These are phyloP conservation scores for Drosophila prolongata DNA, from an alignment of 2,888 invertebrate species.

Conservation along the genomic window DNA sequence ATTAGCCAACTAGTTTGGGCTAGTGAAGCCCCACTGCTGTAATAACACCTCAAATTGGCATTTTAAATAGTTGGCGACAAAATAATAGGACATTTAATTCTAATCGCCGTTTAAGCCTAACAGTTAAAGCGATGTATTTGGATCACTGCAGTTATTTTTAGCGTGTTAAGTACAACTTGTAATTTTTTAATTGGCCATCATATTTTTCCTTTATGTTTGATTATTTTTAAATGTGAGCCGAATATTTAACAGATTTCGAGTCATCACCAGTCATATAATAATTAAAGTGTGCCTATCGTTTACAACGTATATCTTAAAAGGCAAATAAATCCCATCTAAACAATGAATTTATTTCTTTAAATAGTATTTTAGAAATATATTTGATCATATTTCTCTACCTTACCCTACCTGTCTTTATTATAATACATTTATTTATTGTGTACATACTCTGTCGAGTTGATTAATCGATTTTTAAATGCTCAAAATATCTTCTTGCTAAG, in stretches of 20 bases:
- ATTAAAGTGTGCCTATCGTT: too few relatives aligned
- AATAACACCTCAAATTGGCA: neutral
- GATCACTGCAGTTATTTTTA: neutral
- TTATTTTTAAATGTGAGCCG: too few relatives aligned
- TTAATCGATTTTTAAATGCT: slow-evolving; percentile 10
- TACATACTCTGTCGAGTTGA: neutral
- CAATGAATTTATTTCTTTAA: too few relatives aligned
- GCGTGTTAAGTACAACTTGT: neutral
- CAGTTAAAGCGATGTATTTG: neutral
- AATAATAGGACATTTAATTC: slow-evolving; percentile 1
- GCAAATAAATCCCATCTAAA: too few relatives aligned
- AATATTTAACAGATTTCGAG: too few relatives aligned
- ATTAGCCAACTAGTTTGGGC: neutral
- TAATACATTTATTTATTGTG: too few relatives aligned
- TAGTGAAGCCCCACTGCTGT: neutral
- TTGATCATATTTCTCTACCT: too few relatives aligned
- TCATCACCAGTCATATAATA: too few relatives aligned
- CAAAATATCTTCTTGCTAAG: neutral
- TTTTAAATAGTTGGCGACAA: slow-evolving; percentile 6
- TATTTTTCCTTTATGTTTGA: neutral
- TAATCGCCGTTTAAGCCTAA: neutral
- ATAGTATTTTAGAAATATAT: too few relatives aligned
- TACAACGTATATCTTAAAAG: too few relatives aligned
- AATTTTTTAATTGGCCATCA: neutral
- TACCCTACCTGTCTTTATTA: too few relatives aligned